Conservation (phyloP, 2,113 vertebrate species). For the Tiliqua scincoides region DNA sequence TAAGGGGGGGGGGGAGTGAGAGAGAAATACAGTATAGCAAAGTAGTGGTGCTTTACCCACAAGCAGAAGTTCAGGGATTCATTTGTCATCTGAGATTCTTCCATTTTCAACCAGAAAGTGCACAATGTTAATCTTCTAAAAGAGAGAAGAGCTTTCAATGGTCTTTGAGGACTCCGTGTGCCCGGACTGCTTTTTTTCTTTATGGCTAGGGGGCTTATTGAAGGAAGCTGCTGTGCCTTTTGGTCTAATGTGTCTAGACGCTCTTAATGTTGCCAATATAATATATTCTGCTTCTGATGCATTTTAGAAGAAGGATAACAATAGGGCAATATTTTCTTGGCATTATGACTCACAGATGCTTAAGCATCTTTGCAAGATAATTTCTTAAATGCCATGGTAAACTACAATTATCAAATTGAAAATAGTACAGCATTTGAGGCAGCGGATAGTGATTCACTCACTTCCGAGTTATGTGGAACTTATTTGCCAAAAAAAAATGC, state of each 20-base stretch:
- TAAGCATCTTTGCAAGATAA: slow-evolving; percentile 25
- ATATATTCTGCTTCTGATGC: slow-evolving; percentile 16
- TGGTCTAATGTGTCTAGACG: slow-evolving; percentile 9
- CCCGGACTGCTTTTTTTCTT: background rate
- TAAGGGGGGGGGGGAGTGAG: too few relatives aligned
- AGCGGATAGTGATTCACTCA: slow-evolving; percentile 28
- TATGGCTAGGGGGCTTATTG: background rate
- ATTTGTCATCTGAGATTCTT: background rate
- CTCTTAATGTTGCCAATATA: background rate
- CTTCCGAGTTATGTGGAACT: slow-evolving; percentile 16
- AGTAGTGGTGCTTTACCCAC: background rate
- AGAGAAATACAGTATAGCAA: too few relatives aligned
- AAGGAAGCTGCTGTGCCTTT: background rate
- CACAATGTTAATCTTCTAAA: background rate
- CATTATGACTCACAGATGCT: background rate
- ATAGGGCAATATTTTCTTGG: background rate
- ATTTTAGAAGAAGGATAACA: slow-evolving; percentile 39
- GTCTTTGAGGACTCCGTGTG: slow-evolving; percentile 7
- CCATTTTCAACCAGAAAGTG: background rate
- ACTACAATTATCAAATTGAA: slow-evolving; percentile 39
- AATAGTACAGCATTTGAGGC: slow-evolving; percentile 27
- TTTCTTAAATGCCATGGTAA: slow-evolving; percentile 43
- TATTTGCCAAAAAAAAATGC: background rate
- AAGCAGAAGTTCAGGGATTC: background rate
- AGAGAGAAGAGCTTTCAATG: background rate